A percentile compares a stretch with the other conserved stretches of the same genome.
Evolutionary conservation across 2,888 invertebrate genomes (phyloP).

Genomic region (Crepidodera aurea): DNA sequence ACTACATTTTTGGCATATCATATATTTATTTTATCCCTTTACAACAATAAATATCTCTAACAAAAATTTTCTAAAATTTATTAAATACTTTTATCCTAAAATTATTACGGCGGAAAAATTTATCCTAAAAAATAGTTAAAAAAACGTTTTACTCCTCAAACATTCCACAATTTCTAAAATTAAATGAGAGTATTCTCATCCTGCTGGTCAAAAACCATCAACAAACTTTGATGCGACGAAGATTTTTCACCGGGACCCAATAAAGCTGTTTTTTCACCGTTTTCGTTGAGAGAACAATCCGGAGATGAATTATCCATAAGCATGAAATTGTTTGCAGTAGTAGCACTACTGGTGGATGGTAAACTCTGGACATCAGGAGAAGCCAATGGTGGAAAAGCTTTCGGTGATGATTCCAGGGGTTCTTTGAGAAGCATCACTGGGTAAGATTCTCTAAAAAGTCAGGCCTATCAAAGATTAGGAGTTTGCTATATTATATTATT

Average conservation of each 20-base stretch:
- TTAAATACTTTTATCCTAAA: too few species aligned
- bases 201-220: conserved; percentile 80
- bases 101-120: too few species aligned
- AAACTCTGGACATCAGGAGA: conserved; percentile 70
- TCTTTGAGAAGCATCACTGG: conserved; percentile 60
- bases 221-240: conserved; percentile 78
- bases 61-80: too few species aligned
- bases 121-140: too few species aligned
- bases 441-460: conserved; percentile 71
- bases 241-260: conserved; percentile 66
- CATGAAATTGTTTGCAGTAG: conserved; percentile 62
- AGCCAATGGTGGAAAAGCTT: conserved; percentile 67
- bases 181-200: conserved; percentile 87
- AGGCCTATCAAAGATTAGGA: conserved; percentile 20
- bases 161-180: not conserved
- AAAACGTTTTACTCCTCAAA: too few species aligned
- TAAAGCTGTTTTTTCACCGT: conserved; percentile 69
- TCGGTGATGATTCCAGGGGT: conserved; percentile 56
- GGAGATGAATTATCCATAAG: conserved; percentile 62
- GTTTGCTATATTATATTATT: not conserved
- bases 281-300: conserved; percentile 48
- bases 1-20: too few species aligned
- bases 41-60: too few species aligned
- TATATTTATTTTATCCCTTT: not conserved
- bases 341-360: conserved; percentile 64